Base-by-base conservation (phyloP, 2,113 vertebrate species). In the Macquaria australasica region DNA sequence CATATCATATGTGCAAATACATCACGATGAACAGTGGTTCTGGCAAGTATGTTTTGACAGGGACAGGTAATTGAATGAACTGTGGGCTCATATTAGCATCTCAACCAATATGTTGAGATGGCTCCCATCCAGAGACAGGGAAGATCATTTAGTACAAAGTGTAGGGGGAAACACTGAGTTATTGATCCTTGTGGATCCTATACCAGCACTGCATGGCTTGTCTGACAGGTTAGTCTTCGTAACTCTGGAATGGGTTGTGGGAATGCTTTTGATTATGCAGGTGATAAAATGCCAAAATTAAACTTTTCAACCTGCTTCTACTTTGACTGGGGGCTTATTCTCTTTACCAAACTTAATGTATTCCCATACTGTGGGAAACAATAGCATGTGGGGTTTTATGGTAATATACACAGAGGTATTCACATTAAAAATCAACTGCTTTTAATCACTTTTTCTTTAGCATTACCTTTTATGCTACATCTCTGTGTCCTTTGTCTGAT, bases 1-100 rank as follows among this genome's bases (percentile, higher is more conserved):
- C 85, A 84, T 77, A 84, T 90, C 58, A 75, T 86, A 77, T 78
- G 60, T 82, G 74, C 43, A 89, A 85, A 92, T 89, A 88, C 81
- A 91, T 88, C 79, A 83, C 6, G 12, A 68, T 55, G n/a, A 31
- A 76, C 74, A 62, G 68, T 62, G 20, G 41, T 79, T 63, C 55
- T 77, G 87, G 76, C n/a, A 28, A 62, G 69, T 68, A 82, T 83
- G 79, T 88, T 90, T 82, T 66, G 68, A 88, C 55, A 69, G 75
- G 2, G 81, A 71, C 20, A 18, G 53, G n/a, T 85, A 86, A 87
- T 76, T 79, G 45, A 87, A 84, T 79, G 75, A 87, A 81, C 53
- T 59, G n/a, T 11, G 8, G 64, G 60, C 77, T 84, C 70, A 31
- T 31, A 62, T 87, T 63, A 76, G 83, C 14, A 68, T 81, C 74